Conservation (phyloP, 1,140 invertebrate species). For the Hylaeus volcanicus region DNA sequence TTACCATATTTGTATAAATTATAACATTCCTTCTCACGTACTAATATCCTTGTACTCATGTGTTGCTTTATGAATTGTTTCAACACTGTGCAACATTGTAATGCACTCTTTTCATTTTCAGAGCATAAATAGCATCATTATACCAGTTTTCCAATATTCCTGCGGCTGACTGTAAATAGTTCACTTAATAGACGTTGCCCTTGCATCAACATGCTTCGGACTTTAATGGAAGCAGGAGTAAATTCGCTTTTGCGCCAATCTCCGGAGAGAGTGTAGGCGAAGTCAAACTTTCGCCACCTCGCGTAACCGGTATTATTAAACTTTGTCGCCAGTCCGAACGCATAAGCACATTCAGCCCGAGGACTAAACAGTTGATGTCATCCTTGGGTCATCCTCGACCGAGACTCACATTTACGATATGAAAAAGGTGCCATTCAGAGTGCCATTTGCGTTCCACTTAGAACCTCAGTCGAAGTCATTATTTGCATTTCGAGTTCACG, state of each 20-base stretch:
- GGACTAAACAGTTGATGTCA: slow-evolving; percentile 12
- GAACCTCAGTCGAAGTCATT: background rate
- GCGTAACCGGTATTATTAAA: slow-evolving; percentile 58
- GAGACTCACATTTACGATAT: background rate
- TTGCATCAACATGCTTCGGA: slow-evolving; percentile 35
- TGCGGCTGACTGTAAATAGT: background rate
- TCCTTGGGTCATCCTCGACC: background rate
- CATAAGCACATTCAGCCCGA: background rate
- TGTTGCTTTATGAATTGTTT: too few species aligned
- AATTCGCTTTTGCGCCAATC: slow-evolving; percentile 23
- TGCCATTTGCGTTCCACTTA: background rate
- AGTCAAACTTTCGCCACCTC: slow-evolving; percentile 49
- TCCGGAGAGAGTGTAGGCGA: slow-evolving; percentile 8
- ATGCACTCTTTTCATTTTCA: too few species aligned
- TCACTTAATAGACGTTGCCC: slow-evolving; percentile 49
- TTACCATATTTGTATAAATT: too few species aligned
- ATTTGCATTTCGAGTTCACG: background rate
- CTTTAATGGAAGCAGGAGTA: slow-evolving; percentile 24
- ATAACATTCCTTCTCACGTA: too few species aligned
- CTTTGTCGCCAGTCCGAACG: slow-evolving; percentile 27
- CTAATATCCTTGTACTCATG: too few species aligned
- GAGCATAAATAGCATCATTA: too few species aligned
- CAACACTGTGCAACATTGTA: too few species aligned
- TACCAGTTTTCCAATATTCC: too few species aligned
- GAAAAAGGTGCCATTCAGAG: too few species aligned